Evolutionary conservation across 2,797 vertebrate genomes (phyloP).

Genomic region (Notamacropus eugenii): DNA sequence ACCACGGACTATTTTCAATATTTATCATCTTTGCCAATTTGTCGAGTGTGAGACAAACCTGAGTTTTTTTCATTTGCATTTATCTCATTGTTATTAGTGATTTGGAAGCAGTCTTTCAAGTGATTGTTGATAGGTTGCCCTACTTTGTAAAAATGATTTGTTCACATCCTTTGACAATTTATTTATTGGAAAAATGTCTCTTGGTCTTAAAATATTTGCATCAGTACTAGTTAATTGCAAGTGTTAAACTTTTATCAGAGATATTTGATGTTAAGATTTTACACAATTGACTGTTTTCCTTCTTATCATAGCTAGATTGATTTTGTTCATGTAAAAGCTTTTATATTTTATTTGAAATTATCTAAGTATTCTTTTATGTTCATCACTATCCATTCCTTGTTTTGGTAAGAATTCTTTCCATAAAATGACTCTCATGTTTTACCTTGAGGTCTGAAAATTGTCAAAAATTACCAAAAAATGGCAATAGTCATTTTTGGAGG

Average conservation of each 20-base stretch:
- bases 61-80: no score
- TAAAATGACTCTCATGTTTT: neutral
- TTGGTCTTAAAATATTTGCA: neutral
- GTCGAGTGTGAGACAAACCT: no score
- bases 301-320: neutral
- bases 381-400: neutral
- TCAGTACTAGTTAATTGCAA: neutral
- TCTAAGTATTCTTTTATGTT: neutral
- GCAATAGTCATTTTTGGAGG: neutral
- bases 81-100: no score
- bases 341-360: neutral
- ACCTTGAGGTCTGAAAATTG: neutral
- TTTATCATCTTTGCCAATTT: no score
- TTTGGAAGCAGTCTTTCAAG: no score
- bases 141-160: neutral
- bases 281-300: neutral
- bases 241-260: no score
- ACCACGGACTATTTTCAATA: no score
- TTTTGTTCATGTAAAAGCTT: neutral
- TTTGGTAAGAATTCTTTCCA: neutral
- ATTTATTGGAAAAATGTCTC: no score
- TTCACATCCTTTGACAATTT: neutral
- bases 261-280: neutral
- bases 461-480: neutral
- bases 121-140: no score